Evolutionary conservation across 2,797 vertebrate species (phyloP), one percentile per base, ranked within the genome.

Genomic region (Silurus lanzhouensis): DNA sequence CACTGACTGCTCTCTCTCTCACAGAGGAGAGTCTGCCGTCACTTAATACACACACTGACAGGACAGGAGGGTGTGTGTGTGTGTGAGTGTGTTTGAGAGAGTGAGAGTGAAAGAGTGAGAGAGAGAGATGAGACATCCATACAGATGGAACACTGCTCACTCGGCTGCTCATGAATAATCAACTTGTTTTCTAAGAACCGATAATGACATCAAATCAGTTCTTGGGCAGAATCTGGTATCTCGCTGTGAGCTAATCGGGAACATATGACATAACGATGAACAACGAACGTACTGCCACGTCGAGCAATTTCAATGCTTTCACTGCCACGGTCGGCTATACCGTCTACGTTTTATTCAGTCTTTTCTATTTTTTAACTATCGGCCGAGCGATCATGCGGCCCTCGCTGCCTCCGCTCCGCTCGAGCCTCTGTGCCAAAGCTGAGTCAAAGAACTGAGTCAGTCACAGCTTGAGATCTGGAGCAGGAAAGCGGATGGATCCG

Each of bases 361-460:
- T 64, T 79, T 80, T 80, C 14, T 46, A 44, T 79, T 64, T 46
- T 77, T 80, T 68, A 71, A 38, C 67, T 83, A 46, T 44, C 14
- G 57, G 72, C 63, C 67, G 72, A 78, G 72, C 79, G 74, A 67
- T 82, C 76, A 74, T 38, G 58, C 27, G 3, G 38, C 44, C 46
- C 81, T 77, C 31, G 22, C 81, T 83, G 74, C 83, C 87, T 87
- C 76, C 31, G 68, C 38, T 75, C 61, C 52, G 25, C 68, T 55
- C 64, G 1, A 57, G 83, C 61, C 63, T 13, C 46, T 1, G 71
- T 84, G 86, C 80, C 82, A 87, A 86, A 84, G 81, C 83, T 70
- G 83, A 88, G 85, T 88, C 83, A 81, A 83, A 88, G 81, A 77
- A 85, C 81, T 87, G 85, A 89, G 83, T 89, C 87, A 89, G 83